A percentile compares a stretch with the other conserved stretches of the same genome.
Conservation (phyloP, 2,888 invertebrate genomes). For the Drosophila mercatorum region DNA sequence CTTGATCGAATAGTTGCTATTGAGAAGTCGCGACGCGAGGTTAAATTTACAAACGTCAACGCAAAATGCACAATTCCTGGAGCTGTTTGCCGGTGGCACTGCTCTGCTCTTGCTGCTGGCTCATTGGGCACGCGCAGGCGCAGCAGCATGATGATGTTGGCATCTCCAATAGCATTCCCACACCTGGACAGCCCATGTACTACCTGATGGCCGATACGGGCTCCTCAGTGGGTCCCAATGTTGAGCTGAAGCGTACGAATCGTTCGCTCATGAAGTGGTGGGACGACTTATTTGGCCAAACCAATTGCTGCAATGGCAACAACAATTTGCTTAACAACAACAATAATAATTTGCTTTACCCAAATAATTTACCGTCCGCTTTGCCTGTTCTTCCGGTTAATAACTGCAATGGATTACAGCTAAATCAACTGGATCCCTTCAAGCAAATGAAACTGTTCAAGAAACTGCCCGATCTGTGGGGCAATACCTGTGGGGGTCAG, state of each 20-base stretch:
- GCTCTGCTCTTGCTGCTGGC: constrained; percentile 14
- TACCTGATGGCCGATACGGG: constrained; percentile 72
- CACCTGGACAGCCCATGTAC: constrained; percentile 62
- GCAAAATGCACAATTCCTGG: constrained; percentile 50
- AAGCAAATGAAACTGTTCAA: constrained; percentile 60
- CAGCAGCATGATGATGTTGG: background rate
- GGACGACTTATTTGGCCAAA: constrained; percentile 61
- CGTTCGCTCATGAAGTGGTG: constrained; percentile 74
- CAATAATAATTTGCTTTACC: constrained; percentile 37
- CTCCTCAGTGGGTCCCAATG: constrained; percentile 56
- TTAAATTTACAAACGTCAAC: constrained; percentile 48
- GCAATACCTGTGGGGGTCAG: constrained; percentile 40
- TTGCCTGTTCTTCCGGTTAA: constrained; percentile 13
- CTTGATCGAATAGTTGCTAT: constrained; percentile 55
- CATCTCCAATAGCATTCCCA: constrained; percentile 37
- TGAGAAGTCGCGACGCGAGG: constrained; percentile 60
- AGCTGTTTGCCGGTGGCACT: constrained; percentile 14
- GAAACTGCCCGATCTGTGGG: constrained; percentile 57
- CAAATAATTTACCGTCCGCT: constrained; percentile 24
- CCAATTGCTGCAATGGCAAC: constrained; percentile 58
- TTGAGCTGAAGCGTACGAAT: constrained; percentile 63
- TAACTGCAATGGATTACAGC: constrained; percentile 50
- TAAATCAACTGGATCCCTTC: constrained; percentile 63
- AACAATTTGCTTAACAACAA: constrained; percentile 33
- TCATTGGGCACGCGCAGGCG: constrained; percentile 13